Percentiles rank a stretch among this genome's conserved stretches.
These are phyloP conservation scores for Psilopsiagon aymara DNA, from an alignment of 2,113 vertebrate genomes.

Conservation along the genomic window DNA sequence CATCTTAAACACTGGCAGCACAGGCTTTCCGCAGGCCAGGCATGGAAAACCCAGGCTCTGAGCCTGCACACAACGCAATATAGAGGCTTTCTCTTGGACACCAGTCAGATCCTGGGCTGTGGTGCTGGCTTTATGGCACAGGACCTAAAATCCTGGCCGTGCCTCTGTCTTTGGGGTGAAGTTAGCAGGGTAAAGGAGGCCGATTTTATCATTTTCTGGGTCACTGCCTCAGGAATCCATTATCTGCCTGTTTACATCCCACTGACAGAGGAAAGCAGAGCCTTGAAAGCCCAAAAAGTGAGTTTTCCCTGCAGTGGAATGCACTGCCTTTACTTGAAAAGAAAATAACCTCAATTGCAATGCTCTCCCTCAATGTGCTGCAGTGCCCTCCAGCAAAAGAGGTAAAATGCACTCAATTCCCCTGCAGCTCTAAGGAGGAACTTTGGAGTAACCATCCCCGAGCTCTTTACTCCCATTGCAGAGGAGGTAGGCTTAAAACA, in stretches of 20 bases:
- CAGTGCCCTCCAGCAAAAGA: conserved; percentile 11
- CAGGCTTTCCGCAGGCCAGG: conserved; percentile 10
- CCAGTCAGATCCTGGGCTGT: neutral
- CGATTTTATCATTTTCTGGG: conserved; percentile 54
- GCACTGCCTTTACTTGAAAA: neutral
- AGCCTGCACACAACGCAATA: neutral
- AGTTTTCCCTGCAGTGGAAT: conserved; percentile 30
- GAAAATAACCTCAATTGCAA: neutral
- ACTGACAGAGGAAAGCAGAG: conserved; percentile 31
- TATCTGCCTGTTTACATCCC: conserved; percentile 54
- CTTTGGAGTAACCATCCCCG: neutral
- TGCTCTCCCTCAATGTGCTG: neutral
- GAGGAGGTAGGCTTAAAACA: neutral
- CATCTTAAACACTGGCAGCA: conserved; percentile 17
- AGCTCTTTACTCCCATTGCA: conserved; percentile 19
- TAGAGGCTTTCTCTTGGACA: neutral
- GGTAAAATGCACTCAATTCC: neutral
- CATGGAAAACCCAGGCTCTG: neutral
- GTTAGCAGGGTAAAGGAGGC: neutral
- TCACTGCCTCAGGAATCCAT: conserved; percentile 46
- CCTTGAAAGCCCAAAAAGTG: conserved; percentile 22
- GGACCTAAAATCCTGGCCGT: neutral
- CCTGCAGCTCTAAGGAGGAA: neutral
- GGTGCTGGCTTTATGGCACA: neutral
- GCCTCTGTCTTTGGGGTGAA: neutral